Base-by-base conservation (phyloP, 2,888 invertebrate genomes). In the Oasisia sp. region DNA sequence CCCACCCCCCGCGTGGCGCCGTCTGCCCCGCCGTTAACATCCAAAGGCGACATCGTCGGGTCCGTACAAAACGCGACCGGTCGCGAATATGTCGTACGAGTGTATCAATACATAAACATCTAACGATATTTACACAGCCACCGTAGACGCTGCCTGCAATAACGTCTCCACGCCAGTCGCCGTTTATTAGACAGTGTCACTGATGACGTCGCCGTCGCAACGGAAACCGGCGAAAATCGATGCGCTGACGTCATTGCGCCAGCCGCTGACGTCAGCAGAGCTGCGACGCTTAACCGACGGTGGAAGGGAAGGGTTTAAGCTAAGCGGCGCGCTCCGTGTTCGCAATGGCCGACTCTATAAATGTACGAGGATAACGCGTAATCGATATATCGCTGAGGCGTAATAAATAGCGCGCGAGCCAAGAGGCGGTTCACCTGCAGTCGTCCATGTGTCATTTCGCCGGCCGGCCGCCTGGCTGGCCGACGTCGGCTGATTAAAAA, bases 151-250 rank as follows among this genome's bases (percentile, higher is more conserved):
- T 7, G 19, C 27, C 74, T 5, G 74, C 74, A 74, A 74, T 74
- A 74, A 74, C 74, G 74, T 74, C 74, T 74, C 74, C 74, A 74
- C 19, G 74, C 14, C 19, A 74, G 74, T 74, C 74, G 74, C 27
- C 74, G 74, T 74, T 74, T 74, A 74, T 27, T 74, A 74, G 74
- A 74, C 27, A 74, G 74, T 74, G 74, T 74, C 74, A 74, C 19
- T 7, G 74, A 74, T 74, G 74, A 74, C 74, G 74, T 74, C 74
- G 74, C 27, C 74, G 74, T 74, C 74, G 74, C 74, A 74, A 74
- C 74, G 74, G 74, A 74, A 74, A 74, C 74, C 74, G 74, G 27
- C 74, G 27, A 74, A 74, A 74, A 74, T 74, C 74, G 74, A 74
- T 74, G 74, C 74, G 19, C 74, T 74, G 74, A 74, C 74, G 74